phyloP scores from a whole-genome alignment of 1,140 invertebrate genomes.

The Cyrtorhinus lividipennis region DNA sequence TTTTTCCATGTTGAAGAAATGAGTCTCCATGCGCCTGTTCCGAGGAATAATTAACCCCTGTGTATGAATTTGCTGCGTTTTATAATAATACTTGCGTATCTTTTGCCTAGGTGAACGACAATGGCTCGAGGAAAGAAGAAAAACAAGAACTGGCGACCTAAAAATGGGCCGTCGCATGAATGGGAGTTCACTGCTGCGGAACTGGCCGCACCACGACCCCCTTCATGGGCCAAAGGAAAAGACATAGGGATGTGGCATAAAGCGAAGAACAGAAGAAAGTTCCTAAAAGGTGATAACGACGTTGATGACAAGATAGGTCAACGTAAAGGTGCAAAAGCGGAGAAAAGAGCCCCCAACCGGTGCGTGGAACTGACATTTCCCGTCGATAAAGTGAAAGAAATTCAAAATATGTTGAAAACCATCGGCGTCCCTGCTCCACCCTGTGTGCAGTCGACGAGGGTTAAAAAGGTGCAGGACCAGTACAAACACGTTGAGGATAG shows the following conservation, averaged over 20 bases:
- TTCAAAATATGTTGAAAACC: neutral
- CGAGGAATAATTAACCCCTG: no score
- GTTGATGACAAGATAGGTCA: neutral
- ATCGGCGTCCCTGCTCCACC: conserved; percentile 6
- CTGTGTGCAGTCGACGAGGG: neutral
- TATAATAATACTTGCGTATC: no score
- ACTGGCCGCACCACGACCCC: neutral
- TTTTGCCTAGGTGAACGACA: neutral
- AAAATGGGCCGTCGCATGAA: neutral
- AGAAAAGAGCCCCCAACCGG: neutral
- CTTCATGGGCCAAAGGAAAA: conserved; percentile 4
- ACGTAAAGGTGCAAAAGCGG: no score
- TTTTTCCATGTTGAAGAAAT: no score
- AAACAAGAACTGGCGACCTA: neutral
- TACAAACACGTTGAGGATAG: conserved; percentile 28
- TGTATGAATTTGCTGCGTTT: no score
- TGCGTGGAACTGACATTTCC: neutral
- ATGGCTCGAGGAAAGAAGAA: neutral
- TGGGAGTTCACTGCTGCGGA: conserved; percentile 1
- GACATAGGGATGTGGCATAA: neutral
- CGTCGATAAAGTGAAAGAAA: neutral
- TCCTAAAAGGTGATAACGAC: neutral
- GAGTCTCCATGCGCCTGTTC: no score
- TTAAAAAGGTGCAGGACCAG: conserved; percentile 18
- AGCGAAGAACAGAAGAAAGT: neutral